A percentile compares a stretch with the other conserved stretches of the same genome.
phyloP scores from a whole-genome alignment of 2,113 vertebrate genomes.

The Nansenia antarctica region DNA sequence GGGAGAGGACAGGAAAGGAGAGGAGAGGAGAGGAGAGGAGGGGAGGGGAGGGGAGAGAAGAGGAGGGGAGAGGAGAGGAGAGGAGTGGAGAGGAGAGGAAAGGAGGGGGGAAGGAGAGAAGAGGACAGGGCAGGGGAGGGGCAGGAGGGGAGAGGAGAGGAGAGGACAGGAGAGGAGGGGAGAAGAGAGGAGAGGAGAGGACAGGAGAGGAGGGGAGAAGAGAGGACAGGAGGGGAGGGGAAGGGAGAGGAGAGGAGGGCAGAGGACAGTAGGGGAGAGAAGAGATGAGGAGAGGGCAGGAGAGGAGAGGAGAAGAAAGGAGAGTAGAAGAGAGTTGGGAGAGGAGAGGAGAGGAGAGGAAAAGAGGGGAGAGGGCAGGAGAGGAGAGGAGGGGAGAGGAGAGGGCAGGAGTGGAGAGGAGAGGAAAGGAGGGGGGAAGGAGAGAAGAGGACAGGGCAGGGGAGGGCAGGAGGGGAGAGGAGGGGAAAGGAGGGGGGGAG shows the following conservation, averaged over 20 bases:
- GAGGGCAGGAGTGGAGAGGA: not conserved
- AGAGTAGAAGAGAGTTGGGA: not conserved
- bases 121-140: no score
- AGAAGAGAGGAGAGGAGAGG: not conserved
- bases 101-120: not conserved
- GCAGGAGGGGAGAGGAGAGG: no score
- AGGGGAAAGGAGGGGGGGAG: not conserved
- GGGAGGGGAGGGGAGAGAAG: not conserved
- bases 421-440: not conserved
- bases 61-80: not conserved
- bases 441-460: not conserved
- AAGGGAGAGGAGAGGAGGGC: conserved; percentile 6
- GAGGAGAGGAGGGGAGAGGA: not conserved
- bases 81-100: not conserved
- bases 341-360: not conserved
- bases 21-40: not conserved
- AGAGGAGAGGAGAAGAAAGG: not conserved
- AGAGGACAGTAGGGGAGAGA: not conserved
- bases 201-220: not conserved
- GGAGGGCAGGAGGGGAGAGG: not conserved
- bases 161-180: not conserved
- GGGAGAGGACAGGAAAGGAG: not conserved
- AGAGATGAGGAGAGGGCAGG: not conserved
- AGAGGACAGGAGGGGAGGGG: not conserved
- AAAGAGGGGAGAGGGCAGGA: not conserved